Percentiles rank a stretch among this genome's conserved stretches.
Conservation (phyloP, 2,888 invertebrate genomes). For the Nezara viridula region DNA sequence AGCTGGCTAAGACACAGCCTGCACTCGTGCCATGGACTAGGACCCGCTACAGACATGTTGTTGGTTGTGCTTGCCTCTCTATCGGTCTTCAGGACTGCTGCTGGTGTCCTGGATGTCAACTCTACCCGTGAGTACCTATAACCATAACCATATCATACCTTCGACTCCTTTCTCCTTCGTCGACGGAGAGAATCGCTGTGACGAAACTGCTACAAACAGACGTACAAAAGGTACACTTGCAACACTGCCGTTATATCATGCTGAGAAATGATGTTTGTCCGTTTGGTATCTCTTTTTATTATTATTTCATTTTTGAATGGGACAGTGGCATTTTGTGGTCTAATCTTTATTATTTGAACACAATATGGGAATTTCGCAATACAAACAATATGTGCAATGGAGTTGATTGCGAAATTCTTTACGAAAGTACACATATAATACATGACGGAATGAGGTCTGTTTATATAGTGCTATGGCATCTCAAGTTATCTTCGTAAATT, state of each 20-base stretch:
- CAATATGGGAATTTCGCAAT: background rate
- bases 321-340: background rate
- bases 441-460: background rate
- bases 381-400: background rate
- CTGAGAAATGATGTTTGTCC: slow-evolving; percentile 32
- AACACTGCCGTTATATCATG: slow-evolving; percentile 38
- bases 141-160: background rate
- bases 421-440: background rate
- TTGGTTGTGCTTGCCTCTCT: background rate
- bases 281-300: background rate
- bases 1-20: slow-evolving; percentile 22
- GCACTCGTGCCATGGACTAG: slow-evolving; percentile 50
- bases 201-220: slow-evolving; percentile 13
- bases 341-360: background rate
- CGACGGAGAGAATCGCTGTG: background rate
- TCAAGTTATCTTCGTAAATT: background rate
- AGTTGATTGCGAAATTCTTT: background rate
- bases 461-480: background rate
- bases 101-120: slow-evolving; percentile 63
- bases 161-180: background rate
- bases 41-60: background rate
- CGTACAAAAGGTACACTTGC: background rate
- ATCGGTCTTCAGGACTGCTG: slow-evolving; percentile 31
- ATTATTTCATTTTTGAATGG: background rate
- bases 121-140: slow-evolving; percentile 63